These are phyloP conservation scores for Pseudococcus viburni DNA, from an alignment of 2,888 invertebrate species.

Conservation along the genomic window DNA sequence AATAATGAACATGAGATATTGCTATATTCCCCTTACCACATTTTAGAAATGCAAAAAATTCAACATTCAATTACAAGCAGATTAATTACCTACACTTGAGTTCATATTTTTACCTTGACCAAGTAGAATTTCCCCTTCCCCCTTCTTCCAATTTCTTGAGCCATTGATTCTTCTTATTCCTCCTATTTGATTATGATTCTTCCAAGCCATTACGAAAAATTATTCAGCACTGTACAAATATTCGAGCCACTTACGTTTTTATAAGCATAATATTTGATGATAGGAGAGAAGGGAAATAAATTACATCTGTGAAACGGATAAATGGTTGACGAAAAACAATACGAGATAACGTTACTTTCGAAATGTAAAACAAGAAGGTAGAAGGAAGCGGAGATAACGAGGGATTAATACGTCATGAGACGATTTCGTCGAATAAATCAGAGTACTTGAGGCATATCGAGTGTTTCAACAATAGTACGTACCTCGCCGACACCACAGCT, in stretches of 20 bases:
- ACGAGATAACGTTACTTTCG: neutral
- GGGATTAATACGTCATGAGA: neutral
- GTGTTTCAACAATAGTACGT: constrained; percentile 11
- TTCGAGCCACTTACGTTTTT: constrained; percentile 67
- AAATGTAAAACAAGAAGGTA: neutral
- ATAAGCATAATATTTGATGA: neutral
- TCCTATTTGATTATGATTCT: neutral
- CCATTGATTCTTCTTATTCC: neutral
- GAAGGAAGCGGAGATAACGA: neutral
- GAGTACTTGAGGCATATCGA: neutral
- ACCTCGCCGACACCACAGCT: neutral
- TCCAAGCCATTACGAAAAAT: neutral
- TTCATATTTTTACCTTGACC: neutral
- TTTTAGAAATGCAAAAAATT: neutral
- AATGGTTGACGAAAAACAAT: neutral
- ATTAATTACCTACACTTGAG: neutral
- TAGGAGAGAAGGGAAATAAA: neutral
- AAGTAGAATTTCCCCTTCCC: neutral
- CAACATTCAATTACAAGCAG: neutral
- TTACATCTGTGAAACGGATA: neutral
- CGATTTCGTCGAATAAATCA: constrained; percentile 9
- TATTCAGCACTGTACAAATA: constrained; percentile 12
- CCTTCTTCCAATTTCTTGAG: neutral
- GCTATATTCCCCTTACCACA: neutral
- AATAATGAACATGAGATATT: too few relatives aligned